Evolutionary conservation across 1,140 invertebrate genomes (phyloP), one percentile per base, ranked within the genome.

Genomic region (Amphibalanus amphitrite): DNA sequence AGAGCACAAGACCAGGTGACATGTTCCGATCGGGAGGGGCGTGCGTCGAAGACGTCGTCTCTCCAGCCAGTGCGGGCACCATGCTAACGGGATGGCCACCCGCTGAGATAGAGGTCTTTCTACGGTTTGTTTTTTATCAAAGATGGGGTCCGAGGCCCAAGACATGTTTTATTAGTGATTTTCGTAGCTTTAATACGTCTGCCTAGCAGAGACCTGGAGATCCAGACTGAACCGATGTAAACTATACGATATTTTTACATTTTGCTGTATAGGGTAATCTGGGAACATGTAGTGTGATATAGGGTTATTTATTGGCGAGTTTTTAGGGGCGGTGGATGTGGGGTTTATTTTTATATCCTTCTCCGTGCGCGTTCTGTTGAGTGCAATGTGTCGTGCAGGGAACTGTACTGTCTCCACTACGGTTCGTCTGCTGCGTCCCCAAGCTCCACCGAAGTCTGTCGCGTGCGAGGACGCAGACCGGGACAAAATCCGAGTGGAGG

Each of bases 91-190:
- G 33, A 38, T 38, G 33, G 33, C 33, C 15, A 38, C 33, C 47
- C 1, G 47, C 47, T 13, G 47, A 59, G 47, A 59, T 59, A 59
- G 47, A 59, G 47, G 47, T 59, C 47, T 59, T 59, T 59, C 47
- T 59, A 59, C 47, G 47, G 47, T 59, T 59, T 59, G 47, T 59
- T 59, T 59, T 59, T 59, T 59, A 59, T 59, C 47, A 59, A 59
- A 59, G 47, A 59, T 59, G 47, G 47, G 47, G 47, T 23, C 47
- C 47, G 47, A 59, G 47, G 47, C 47, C 47, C 47, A 59, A 59
- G 47, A 59, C 47, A 59, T 20, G 47, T 59, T 59, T 59, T 59
- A 59, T 59, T 59, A 59, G 47, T 59, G 47, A 59, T 59, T 59
- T 59, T 59, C 47, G 47, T 59, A 59, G 47, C 47, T 59, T 59